These are phyloP conservation scores for Anthopleura sola DNA, from an alignment of 64 coral and sea anemone species.

Conservation along the genomic window DNA sequence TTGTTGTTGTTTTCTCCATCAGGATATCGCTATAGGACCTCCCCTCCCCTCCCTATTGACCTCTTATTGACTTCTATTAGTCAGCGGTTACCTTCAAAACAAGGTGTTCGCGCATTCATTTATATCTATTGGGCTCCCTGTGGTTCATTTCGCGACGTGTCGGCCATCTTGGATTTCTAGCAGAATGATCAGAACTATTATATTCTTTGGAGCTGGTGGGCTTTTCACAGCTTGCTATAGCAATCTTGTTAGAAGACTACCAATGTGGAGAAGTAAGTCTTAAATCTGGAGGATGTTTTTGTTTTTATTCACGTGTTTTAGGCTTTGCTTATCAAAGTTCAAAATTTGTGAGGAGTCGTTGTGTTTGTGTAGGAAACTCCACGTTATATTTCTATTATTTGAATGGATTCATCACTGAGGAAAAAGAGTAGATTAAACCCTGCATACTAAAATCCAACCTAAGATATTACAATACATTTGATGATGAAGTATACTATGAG, in stretches of 20 bases:
- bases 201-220: slow-evolving; percentile 79
- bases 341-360: neutral
- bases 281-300: neutral
- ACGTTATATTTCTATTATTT: no score
- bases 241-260: slow-evolving; percentile 72
- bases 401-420: no score
- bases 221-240: slow-evolving; percentile 85
- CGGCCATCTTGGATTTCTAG: slow-evolving; percentile 10
- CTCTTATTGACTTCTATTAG: no score
- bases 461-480: no score
- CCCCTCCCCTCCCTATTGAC: no score
- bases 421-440: no score
- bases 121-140: neutral
- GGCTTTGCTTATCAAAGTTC: neutral
- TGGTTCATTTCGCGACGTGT: neutral
- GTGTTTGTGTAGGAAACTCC: neutral
- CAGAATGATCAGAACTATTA: slow-evolving; percentile 85
- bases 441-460: no score
- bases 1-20: no score
- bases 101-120: no score
- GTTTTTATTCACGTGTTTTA: neutral
- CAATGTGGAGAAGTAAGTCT: slow-evolving; percentile 93
- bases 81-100: no score
- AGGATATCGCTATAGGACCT: no score
- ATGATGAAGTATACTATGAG: no score